Base-by-base conservation (phyloP, 2,113 vertebrate genomes). In the Sapayoa aenigma region DNA sequence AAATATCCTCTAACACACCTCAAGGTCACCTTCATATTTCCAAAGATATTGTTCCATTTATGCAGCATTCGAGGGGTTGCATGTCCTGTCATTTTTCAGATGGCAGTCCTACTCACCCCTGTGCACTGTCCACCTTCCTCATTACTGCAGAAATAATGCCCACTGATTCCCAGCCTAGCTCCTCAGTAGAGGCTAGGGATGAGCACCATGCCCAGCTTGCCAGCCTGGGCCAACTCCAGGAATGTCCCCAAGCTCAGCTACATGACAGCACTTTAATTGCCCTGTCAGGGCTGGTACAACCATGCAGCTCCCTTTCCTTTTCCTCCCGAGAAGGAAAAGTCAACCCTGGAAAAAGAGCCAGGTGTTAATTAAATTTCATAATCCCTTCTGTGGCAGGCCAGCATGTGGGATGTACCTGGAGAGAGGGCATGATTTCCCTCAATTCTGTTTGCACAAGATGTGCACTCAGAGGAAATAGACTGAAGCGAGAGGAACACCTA, bases 281-380 rank as follows among this genome's bases (percentile, higher is more conserved):
- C 0, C 47, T 5, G 20, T 11, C 2, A 4, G 55, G 35, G 24
- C 72, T 30, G 31, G 31, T 3, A 3, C 1, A 1, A 5, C 55
- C 46, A 44, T n/a, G 37, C 33, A 53, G 9, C 15, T 92, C 69
- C 50, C 35, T 65, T n/a, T 77, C 59, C 46, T 16, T 78, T 66
- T 65, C 37, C 27, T 71, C 56, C 60, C 31, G n/a, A 21, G 79
- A 63, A 78, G 37, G 31, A 82, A 53, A 62, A 71, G 24, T 7
- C 3, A 9, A 4, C 21, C 28, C 89, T 82, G 86, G 88, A 93
- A 68, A 75, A 53, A 3, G 7, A 33, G 72, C 35, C 88, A 93
- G 74, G 68, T 39, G 44, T 84, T 95, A 84, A 93, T 73, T 93
- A 46, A 72, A 53, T 65, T 77, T 79, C 31, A 8, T 90, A 55